Percentiles rank a stretch among this genome's conserved stretches.
These are phyloP conservation scores for Xenentodon cancila DNA, from an alignment of 2,797 vertebrate species.

Conservation along the genomic window DNA sequence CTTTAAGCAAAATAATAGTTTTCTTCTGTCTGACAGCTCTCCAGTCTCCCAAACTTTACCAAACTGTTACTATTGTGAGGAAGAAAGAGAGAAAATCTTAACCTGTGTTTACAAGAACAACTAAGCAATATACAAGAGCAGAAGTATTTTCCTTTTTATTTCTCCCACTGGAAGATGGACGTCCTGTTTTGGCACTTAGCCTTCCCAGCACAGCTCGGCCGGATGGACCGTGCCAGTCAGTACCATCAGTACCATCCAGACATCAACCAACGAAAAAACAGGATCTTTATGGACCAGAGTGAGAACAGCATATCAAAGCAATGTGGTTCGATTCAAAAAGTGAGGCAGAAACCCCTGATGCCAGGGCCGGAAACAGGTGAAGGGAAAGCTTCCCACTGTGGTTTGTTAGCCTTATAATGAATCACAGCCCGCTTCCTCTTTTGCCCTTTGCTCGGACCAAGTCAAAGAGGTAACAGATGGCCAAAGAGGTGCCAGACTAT, in stretches of 20 bases:
- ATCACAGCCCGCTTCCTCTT: conserved; percentile 27
- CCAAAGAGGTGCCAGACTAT: not conserved
- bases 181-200: conserved; percentile 30
- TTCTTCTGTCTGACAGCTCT: not conserved
- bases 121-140: conserved; percentile 29
- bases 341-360: conserved; percentile 66
- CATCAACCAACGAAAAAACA: conserved; percentile 51
- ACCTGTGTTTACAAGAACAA: conserved; percentile 28
- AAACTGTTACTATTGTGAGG: conserved; percentile 1
- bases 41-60: not conserved
- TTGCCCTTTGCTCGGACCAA: conserved; percentile 12
- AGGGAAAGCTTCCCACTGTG: conserved; percentile 52
- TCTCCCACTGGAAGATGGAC: conserved; percentile 23
- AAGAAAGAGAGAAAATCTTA: conserved; percentile 4
- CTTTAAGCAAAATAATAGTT: not conserved
- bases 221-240: conserved; percentile 32
- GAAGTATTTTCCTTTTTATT: conserved; percentile 3
- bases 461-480: conserved; percentile 16
- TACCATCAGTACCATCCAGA: conserved; percentile 37
- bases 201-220: conserved; percentile 7
- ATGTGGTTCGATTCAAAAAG: conserved; percentile 58
- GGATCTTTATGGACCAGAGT: conserved; percentile 64
- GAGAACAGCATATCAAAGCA: conserved; percentile 60
- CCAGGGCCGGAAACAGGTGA: conserved; percentile 81
- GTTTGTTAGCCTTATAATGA: conserved; percentile 47